Percentiles rank a stretch among this genome's conserved stretches.
Conservation (phyloP, 2,113 vertebrate species). For the Oriolus oriolus region DNA sequence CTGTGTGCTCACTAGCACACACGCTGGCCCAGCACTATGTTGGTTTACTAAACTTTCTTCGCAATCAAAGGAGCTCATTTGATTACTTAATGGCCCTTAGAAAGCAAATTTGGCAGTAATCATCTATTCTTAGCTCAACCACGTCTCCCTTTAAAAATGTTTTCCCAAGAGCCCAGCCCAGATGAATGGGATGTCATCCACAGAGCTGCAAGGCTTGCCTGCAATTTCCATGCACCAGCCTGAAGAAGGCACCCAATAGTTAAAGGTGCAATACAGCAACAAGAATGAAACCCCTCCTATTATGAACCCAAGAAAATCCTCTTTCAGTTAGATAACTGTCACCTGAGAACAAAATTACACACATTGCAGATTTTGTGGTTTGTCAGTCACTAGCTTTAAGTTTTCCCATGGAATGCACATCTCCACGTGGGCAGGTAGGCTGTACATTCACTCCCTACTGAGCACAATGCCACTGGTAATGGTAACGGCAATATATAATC, state of each 20-base stretch:
- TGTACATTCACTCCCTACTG: accelerated
- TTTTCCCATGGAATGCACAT: background rate
- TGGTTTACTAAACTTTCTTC: background rate
- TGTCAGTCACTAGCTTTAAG: background rate
- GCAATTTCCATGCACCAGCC: background rate
- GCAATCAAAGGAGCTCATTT: background rate
- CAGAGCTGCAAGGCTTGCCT: accelerated
- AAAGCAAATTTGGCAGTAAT: background rate
- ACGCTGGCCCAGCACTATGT: accelerated
- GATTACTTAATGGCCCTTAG: background rate
- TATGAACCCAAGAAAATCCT: background rate
- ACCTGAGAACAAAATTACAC: background rate
- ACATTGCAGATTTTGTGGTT: background rate
- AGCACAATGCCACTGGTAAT: background rate
- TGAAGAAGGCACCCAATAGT: background rate
- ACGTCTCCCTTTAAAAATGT: background rate
- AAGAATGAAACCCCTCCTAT: background rate
- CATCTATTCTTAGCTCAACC: background rate
- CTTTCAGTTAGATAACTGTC: background rate
- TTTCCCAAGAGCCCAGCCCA: background rate
- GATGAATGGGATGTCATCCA: background rate
- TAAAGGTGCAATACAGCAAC: background rate
- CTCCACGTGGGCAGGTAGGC: background rate
- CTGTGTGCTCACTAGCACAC: background rate
- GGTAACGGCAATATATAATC: background rate